Evolutionary conservation across 1,140 invertebrate genomes (phyloP).

Genomic region (Diachasma alloeum): DNA sequence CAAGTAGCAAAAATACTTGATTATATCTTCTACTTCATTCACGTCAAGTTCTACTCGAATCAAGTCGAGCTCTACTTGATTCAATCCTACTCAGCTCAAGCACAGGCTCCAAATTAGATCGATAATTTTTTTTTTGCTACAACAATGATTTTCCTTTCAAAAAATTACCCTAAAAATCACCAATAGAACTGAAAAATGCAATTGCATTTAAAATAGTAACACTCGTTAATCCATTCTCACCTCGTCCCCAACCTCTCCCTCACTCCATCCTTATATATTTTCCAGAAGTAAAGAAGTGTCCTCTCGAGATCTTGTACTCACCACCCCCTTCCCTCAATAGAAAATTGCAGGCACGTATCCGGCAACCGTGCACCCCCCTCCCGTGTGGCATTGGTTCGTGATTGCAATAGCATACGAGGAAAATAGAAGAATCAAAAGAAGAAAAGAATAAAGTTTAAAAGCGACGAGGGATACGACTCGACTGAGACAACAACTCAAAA

Average conservation of each 20-base stretch:
- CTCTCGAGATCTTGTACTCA: not conserved
- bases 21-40: too few species aligned
- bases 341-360: constrained; percentile 19
- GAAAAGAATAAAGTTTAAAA: not conserved
- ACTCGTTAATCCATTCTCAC: constrained; percentile 3
- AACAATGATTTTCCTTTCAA: too few species aligned
- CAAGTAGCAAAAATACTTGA: too few species aligned
- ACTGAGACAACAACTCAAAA: too few species aligned
- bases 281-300: not conserved
- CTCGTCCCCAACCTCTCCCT: constrained; percentile 10
- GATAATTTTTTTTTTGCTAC: too few species aligned
- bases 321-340: not conserved
- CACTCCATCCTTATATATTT: not conserved
- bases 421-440: not conserved
- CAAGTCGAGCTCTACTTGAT: too few species aligned
- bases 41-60: too few species aligned
- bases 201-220: constrained; percentile 7
- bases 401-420: constrained; percentile 13
- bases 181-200: not conserved
- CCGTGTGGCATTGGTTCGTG: constrained; percentile 21
- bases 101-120: too few species aligned
- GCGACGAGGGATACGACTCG: too few species aligned
- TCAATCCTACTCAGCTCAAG: too few species aligned
- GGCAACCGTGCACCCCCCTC: not conserved
- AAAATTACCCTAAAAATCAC: too few species aligned